Evolutionary conservation across 2,888 invertebrate genomes (phyloP).

Genomic region (Mechanitis messenoides): DNA sequence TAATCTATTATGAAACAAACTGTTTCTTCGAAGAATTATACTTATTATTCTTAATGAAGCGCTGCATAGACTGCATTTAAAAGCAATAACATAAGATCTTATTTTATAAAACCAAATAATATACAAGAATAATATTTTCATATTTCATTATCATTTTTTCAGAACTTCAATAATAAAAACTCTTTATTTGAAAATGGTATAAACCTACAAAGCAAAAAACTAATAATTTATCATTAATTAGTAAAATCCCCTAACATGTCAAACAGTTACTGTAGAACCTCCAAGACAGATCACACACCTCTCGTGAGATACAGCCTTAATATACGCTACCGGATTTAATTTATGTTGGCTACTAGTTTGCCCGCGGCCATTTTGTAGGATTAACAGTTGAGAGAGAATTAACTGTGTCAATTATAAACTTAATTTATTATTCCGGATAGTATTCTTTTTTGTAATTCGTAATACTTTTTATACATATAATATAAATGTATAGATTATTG

Average conservation of each 20-base stretch:
- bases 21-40: too few relatives aligned
- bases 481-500: too few relatives aligned
- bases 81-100: neutral
- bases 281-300: conserved; percentile 18
- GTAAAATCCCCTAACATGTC: neutral
- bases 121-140: neutral
- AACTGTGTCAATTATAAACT: conserved; percentile 5
- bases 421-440: neutral
- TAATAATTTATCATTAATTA: conserved; percentile 2
- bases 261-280: neutral
- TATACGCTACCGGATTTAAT: conserved; percentile 1
- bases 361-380: conserved; percentile 8
- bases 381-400: conserved; percentile 2
- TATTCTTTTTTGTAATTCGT: too few relatives aligned
- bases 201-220: neutral
- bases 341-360: conserved; percentile 16
- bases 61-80: too few relatives aligned
- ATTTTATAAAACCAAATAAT: neutral
- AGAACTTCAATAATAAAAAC: too few relatives aligned
- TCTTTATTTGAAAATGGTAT: neutral
- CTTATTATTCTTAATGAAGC: too few relatives aligned
- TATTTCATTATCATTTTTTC: too few relatives aligned
- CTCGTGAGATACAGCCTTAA: conserved; percentile 9
- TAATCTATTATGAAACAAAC: too few relatives aligned
- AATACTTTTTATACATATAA: too few relatives aligned